A percentile compares a stretch with the other conserved stretches of the same genome.
phyloP scores from a whole-genome alignment of 1,140 invertebrate species.

The Achroia grisella region DNA sequence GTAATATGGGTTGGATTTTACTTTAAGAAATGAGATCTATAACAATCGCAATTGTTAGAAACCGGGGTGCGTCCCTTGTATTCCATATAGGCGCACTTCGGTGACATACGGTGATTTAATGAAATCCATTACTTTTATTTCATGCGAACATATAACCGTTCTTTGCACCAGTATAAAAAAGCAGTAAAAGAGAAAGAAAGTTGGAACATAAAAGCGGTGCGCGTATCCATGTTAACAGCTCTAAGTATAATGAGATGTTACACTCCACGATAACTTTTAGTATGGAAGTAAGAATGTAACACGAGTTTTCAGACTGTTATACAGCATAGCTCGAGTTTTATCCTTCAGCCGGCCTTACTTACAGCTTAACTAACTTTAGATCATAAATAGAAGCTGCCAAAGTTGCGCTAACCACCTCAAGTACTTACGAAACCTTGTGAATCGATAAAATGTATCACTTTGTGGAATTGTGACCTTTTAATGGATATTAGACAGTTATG shows the following conservation, averaged over 20 bases:
- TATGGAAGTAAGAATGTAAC: conserved; percentile 5
- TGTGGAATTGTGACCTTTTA: not conserved
- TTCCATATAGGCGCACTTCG: no score
- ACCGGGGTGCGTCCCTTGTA: no score
- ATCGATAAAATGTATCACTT: no score
- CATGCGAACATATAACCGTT: not conserved
- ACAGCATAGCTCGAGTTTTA: conserved; percentile 3
- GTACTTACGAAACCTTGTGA: no score
- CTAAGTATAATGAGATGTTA: conserved; percentile 35
- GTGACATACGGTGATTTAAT: not conserved
- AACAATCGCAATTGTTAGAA: no score
- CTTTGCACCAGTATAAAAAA: conserved; percentile 31
- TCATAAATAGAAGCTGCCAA: conserved; percentile 16
- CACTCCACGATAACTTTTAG: conserved; percentile 22
- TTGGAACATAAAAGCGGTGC: conserved; percentile 27
- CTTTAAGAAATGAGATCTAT: no score
- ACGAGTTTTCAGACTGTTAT: conserved; percentile 14
- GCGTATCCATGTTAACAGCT: conserved; percentile 27
- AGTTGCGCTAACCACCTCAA: no score
- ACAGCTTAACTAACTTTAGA: conserved; percentile 11
- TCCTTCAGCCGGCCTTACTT: conserved; percentile 8
- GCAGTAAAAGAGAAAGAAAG: conserved; percentile 19
- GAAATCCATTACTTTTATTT: conserved; percentile 10
- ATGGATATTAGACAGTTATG: not conserved
- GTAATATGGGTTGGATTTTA: no score